Evolutionary conservation across 1,140 invertebrate genomes (phyloP).

Genomic region (Agrilus planipennis): DNA sequence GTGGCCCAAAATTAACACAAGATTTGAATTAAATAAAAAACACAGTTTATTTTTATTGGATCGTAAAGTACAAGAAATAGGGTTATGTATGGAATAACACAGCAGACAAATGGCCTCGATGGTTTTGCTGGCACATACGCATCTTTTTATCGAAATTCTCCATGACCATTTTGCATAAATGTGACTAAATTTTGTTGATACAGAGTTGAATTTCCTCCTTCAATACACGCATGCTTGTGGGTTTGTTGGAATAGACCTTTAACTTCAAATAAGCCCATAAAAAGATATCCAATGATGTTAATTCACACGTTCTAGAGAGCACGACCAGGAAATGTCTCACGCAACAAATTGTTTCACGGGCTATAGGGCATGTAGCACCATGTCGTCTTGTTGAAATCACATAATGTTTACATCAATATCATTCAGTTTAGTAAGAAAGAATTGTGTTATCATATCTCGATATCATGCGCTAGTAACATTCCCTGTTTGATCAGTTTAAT

Average conservation of each 20-base stretch:
- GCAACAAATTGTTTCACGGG: too few relatives aligned
- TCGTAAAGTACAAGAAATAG: constrained; percentile 1
- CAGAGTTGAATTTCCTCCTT: background rate
- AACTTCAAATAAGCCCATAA: constrained; percentile 1
- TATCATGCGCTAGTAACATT: too few relatives aligned
- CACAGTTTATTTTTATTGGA: constrained; percentile 1
- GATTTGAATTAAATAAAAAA: constrained; percentile 2
- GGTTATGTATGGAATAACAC: too few relatives aligned
- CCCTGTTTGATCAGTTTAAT: too few relatives aligned
- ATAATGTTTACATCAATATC: too few relatives aligned
- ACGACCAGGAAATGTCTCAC: background rate
- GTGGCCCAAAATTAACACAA: too few relatives aligned
- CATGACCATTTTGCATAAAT: too few relatives aligned
- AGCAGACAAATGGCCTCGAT: background rate
- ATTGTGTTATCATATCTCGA: too few relatives aligned
- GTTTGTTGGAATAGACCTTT: background rate
- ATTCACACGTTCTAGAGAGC: background rate
- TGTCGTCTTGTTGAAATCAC: too few relatives aligned
- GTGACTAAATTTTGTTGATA: constrained; percentile 1
- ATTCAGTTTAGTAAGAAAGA: too few relatives aligned
- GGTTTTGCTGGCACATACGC: background rate
- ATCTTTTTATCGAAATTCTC: background rate
- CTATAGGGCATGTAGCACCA: too few relatives aligned
- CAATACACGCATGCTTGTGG: background rate
- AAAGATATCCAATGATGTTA: too few relatives aligned